A percentile compares a stretch with the other conserved stretches of the same genome.
Evolutionary conservation across 2,888 invertebrate genomes (phyloP).

Genomic region (Zaprionus bogoriensis): DNA sequence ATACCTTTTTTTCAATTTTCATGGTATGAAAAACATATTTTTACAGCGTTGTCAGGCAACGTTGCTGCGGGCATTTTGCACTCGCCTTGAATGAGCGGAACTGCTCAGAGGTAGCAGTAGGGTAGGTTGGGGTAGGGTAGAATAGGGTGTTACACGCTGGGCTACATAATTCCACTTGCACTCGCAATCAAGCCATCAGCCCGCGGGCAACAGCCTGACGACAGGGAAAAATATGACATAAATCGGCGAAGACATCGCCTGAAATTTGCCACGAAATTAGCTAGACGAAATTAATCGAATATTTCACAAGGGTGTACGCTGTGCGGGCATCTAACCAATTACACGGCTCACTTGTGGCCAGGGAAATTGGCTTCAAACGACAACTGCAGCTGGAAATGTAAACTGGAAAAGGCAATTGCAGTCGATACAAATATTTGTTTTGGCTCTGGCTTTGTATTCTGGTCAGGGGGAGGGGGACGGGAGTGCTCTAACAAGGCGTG

Average conservation of each 20-base stretch:
- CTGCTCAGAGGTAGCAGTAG: neutral
- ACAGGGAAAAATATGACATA: slow-evolving; percentile 45
- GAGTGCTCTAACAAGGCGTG: slow-evolving; percentile 31
- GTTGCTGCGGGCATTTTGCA: slow-evolving; percentile 59
- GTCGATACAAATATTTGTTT: slow-evolving; percentile 58
- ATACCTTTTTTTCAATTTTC: too few species aligned
- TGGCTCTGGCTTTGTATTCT: slow-evolving; percentile 39
- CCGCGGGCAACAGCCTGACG: slow-evolving; percentile 61
- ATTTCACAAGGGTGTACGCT: slow-evolving; percentile 26
- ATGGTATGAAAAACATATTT: slow-evolving; percentile 33
- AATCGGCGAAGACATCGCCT: slow-evolving; percentile 33
- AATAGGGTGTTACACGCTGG: slow-evolving; percentile 4
- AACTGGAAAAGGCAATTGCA: slow-evolving; percentile 44
- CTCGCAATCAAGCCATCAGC: slow-evolving; percentile 69
- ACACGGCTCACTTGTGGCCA: too few species aligned
- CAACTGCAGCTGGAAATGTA: slow-evolving; percentile 10
- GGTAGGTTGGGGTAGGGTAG: neutral
- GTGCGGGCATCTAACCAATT: slow-evolving; percentile 17
- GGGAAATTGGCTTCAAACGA: slow-evolving; percentile 4
- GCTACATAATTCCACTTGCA: slow-evolving; percentile 60
- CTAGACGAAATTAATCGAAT: slow-evolving; percentile 57
- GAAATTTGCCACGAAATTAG: slow-evolving; percentile 47
- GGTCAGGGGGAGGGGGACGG: neutral
- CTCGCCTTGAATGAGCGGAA: neutral
- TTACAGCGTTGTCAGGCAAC: slow-evolving; percentile 37